A percentile compares a stretch with the other conserved stretches of the same genome.
Evolutionary conservation across 1,140 invertebrate species (phyloP).

Genomic region (Nomia melanderi): DNA sequence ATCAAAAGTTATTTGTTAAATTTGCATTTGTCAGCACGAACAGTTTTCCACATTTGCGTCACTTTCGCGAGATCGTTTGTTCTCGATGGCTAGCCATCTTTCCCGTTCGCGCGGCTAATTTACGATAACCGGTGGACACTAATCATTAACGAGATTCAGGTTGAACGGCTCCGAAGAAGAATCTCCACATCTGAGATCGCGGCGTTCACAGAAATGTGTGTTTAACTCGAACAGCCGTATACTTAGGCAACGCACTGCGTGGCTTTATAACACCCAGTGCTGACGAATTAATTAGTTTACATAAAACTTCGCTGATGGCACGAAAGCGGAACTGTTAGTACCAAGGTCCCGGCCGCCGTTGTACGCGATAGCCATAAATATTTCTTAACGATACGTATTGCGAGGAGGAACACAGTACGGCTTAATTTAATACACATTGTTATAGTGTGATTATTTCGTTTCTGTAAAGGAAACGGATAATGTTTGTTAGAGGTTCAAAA

Average conservation of each 20-base stretch:
- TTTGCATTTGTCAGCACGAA: too few species aligned
- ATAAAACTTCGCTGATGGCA: constrained; percentile 53
- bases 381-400: constrained; percentile 2
- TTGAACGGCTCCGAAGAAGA: neutral
- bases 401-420: too few species aligned
- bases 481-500: too few species aligned
- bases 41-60: too few species aligned
- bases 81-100: neutral
- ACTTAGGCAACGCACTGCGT: constrained; percentile 19
- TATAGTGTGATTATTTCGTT: neutral
- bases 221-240: constrained; percentile 18
- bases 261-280: constrained; percentile 15
- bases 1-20: neutral
- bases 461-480: neutral
- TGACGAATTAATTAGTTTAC: constrained; percentile 56
- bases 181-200: neutral
- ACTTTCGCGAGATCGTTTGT: neutral
- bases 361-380: constrained; percentile 6
- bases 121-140: neutral
- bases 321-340: constrained; percentile 35
- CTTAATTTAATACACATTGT: neutral
- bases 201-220: neutral
- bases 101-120: neutral
- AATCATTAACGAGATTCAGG: neutral
- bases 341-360: constrained; percentile 37